Percentiles rank a stretch among this genome's conserved stretches.
These are phyloP conservation scores for Leptopilina syphax DNA, from an alignment of 2,888 invertebrate species.

Conservation along the genomic window DNA sequence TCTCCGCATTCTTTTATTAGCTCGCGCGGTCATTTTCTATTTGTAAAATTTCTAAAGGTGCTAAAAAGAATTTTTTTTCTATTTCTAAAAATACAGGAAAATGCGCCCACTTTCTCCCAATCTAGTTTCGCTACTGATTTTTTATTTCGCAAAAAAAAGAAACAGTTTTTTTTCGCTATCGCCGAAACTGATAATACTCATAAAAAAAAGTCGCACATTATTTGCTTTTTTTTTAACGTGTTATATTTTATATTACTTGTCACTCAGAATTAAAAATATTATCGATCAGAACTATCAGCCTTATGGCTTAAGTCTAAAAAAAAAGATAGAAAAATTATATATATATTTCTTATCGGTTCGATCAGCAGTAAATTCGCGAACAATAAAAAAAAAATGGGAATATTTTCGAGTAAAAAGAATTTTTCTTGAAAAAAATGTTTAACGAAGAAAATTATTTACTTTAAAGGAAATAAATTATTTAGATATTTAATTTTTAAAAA, in stretches of 20 bases:
- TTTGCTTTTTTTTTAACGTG: not conserved
- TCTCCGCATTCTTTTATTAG: not conserved
- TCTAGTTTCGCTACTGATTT: constrained; percentile 39
- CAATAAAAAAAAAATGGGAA: too few relatives aligned
- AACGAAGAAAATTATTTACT: too few relatives aligned
- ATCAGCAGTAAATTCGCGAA: not conserved
- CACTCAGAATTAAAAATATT: constrained; percentile 9
- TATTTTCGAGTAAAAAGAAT: too few relatives aligned
- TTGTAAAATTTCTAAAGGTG: not conserved
- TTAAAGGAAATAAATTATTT: too few relatives aligned
- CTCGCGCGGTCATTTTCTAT: not conserved
- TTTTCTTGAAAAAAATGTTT: too few relatives aligned
- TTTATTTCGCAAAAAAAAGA: constrained; percentile 10
- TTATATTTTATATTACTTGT: not conserved
- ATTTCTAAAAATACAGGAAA: constrained; percentile 10
- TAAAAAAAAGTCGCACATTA: constrained; percentile 18
- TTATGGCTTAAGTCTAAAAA: constrained; percentile 3
- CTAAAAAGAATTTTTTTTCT: not conserved
- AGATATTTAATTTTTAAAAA: too few relatives aligned
- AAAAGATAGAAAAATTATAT: not conserved
- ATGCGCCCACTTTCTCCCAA: constrained; percentile 26
- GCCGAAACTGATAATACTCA: constrained; percentile 32
- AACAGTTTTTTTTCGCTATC: constrained; percentile 38
- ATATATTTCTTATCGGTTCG: not conserved
- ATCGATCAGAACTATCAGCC: constrained; percentile 25